Evolutionary conservation across 2,113 vertebrate genomes (phyloP).

Genomic region (Nansenia antarctica): DNA sequence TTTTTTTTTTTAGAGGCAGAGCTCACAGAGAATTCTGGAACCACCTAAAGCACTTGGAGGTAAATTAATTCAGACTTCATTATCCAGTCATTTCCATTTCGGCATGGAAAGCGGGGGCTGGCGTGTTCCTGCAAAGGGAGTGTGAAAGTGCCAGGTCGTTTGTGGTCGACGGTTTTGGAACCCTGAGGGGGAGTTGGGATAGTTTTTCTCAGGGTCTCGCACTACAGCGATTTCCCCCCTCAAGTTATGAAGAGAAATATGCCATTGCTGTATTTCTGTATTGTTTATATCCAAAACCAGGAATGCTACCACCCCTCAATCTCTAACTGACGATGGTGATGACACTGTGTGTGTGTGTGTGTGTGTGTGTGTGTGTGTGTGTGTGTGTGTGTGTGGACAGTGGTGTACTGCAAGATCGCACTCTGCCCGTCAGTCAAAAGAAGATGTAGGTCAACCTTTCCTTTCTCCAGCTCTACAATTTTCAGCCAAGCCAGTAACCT

Average conservation of each 20-base stretch:
- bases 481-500: no score
- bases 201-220: not conserved
- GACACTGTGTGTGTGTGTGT: no score
- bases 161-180: constrained; percentile 28
- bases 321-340: no score
- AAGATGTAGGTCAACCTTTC: no score
- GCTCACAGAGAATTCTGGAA: constrained; percentile 28
- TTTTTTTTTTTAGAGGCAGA: constrained; percentile 4
- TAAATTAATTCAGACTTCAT: constrained; percentile 5
- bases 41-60: not conserved
- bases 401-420: no score
- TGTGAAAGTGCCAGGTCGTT: constrained; percentile 32
- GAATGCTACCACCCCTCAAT: no score
- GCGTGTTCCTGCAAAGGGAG: constrained; percentile 28
- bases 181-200: not conserved
- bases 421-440: no score
- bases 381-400: no score
- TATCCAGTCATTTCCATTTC: constrained; percentile 26
- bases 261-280: not conserved
- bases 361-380: no score
- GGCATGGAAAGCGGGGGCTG: constrained; percentile 12
- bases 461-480: no score
- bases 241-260: not conserved
- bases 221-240: not conserved
- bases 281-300: no score